Evolutionary conservation across 2,797 vertebrate genomes (phyloP), one percentile per base, ranked within the genome.

Genomic region (Corythornis leucogaster): DNA sequence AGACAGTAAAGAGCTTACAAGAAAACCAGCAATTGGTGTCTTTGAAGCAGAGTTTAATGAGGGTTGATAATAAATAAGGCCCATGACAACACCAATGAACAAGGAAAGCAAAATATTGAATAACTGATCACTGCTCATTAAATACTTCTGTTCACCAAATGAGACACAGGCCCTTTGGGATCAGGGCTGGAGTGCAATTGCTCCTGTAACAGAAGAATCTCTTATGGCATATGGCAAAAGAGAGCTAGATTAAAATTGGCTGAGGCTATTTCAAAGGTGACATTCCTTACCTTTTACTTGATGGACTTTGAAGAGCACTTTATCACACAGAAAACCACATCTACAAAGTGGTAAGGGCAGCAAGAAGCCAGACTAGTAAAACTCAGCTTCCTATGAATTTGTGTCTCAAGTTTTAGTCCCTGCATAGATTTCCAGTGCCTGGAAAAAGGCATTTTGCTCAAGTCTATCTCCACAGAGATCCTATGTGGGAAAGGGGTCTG

Each of bases 121-220:
- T 92, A 95, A 84, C 91, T 86, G 91, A 94, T 95, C 73, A 31
- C 74, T 87, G 74, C 54, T 95, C 93, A 89, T 95, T 96, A 94
- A 92, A 88, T 86, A 88, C 61, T 91, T 89, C 68, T 74, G 64
- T 90, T 92, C 80, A 66, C 75, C 75, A 91, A 95, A 94, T 75
- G 75, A 95, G 84, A 91, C 43, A 54, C 14, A 5, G 5, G 40
- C 45, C 91, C 46, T 46, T 19, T 42, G 86, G 91, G 86, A 92
- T 50, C 8, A 35, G 25, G 14, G 28, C 6, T 20, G 61, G 55
- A 86, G n/a, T 7, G 9, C 73, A 96, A 93, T 94, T 94, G 84
- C 43, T 94, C 81, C 93, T 51, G 2, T 35, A 91, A 87, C 8
- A 77, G 58, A 66, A 83, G 12, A 75, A 51, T 69, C 67, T 68